phyloP scores from a whole-genome alignment of 2,113 vertebrate species.

The Jaculus jaculus region DNA sequence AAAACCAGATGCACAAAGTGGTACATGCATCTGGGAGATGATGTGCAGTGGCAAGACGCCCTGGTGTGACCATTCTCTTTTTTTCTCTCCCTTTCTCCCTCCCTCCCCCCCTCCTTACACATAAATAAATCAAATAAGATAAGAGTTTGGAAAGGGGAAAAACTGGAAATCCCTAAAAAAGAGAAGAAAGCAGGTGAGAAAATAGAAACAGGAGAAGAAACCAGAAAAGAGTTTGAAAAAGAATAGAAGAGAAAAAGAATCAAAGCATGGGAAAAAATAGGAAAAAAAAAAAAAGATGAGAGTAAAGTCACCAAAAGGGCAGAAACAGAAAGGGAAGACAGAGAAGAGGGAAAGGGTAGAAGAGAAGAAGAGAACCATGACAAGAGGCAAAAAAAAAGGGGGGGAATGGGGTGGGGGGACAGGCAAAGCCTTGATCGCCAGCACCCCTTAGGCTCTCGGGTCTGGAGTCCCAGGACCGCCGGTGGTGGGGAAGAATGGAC shows the following conservation, averaged over 20 bases:
- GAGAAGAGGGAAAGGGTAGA: background rate
- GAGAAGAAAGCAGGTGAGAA: background rate
- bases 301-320: background rate
- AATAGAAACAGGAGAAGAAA: too few species aligned
- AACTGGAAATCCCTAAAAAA: background rate
- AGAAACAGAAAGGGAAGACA: background rate
- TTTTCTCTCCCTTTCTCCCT: too few species aligned
- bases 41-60: too few species aligned
- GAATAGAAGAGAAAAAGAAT: too few species aligned
- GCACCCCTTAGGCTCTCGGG: background rate
- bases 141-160: too few species aligned
- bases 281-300: background rate
- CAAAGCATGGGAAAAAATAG: too few species aligned
- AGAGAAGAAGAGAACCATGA: background rate
- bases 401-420: background rate
- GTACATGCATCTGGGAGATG: too few species aligned
- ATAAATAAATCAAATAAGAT: too few species aligned
- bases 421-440: background rate
- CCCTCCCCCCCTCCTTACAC: too few species aligned
- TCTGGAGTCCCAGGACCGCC: conserved; percentile 26
- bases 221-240: too few species aligned
- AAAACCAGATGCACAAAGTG: too few species aligned
- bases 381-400: background rate
- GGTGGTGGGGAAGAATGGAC: conserved; percentile 77
- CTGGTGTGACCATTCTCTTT: too few species aligned